Conservation (phyloP, 2,113 vertebrate genomes). For the Caretta caretta region DNA sequence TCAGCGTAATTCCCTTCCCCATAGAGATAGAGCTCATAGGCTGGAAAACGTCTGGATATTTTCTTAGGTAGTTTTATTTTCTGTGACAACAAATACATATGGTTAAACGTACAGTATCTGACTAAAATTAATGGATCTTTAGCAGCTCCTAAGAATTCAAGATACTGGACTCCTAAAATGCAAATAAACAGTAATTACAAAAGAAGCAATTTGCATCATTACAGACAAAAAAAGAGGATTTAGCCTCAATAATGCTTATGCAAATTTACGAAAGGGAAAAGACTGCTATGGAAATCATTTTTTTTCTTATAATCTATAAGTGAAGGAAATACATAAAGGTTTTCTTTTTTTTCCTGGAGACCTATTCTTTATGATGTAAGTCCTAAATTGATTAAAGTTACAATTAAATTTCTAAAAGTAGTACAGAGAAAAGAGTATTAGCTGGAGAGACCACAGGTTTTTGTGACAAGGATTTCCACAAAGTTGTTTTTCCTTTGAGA, state of each 20-base stretch:
- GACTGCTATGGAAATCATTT: not conserved
- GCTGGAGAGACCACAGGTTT: not conserved
- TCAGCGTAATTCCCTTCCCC: constrained; percentile 93
- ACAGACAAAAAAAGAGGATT: not conserved
- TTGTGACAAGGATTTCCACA: not conserved
- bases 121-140: not conserved
- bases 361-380: not conserved
- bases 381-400: not conserved
- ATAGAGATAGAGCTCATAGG: constrained; percentile 95
- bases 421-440: not conserved
- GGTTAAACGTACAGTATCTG: not conserved
- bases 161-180: not conserved
- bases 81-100: constrained; percentile 71
- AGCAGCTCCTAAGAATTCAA: not conserved
- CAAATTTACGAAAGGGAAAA: not conserved
- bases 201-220: not conserved
- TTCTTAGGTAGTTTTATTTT: constrained; percentile 92
- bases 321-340: not conserved
- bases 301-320: not conserved
- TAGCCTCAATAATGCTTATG: not conserved
- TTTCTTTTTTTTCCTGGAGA: too few species aligned
- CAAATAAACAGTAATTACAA: not conserved
- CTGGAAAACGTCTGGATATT: constrained; percentile 86
- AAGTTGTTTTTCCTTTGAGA: not conserved
- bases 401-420: not conserved